Base-by-base conservation (phyloP, 2,888 invertebrate species). In the Drosophila phalerata region DNA sequence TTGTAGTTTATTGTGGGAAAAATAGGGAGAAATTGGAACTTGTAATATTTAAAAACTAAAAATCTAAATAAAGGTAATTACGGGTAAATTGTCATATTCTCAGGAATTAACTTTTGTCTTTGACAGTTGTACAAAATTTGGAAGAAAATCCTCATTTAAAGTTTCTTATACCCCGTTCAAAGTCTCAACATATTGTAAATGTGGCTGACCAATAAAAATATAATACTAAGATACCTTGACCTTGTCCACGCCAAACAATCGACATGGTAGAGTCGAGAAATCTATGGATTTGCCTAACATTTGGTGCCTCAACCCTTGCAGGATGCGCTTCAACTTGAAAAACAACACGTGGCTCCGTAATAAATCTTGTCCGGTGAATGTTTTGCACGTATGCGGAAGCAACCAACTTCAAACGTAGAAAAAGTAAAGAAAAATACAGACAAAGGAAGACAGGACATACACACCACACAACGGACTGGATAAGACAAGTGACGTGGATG, bases 321-420 rank as follows among this genome's bases (percentile, higher is more conserved):
- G 37, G 13, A 38, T 55, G 61, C 49, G 32, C 25, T 40, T 52
- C 66, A 64, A 71, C 66, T 63, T 77, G 71, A 77, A 60, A 73
- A 83, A 81, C 72, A 56, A 69, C 79, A 86, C 78, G 81, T 86
- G 72, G 47, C 51, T 40, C 45, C 28, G 67, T 65, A 84, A 84
- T 84, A 84, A 86, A 86, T 84, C 81, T 73, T 77, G 79, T 68
- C 61, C 62, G 55, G 62, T 69, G 60, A 84, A 72, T 73, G 69
- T 74, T 68, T 77, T 55, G 69, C 86, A 84, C 83, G 85, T 77
- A 71, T 77, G 69, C 67, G 73, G 70, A 77, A 70, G 73, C 58
- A 66, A 32, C 11, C 32, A 43, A 45, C 56, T 55, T 28, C 42
- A 49, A 53, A 66, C 42, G 51, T 48, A 40, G n/a, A 17, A 34